Evolutionary conservation across 2,797 vertebrate genomes (phyloP).

Genomic region (Catostomus latipinnis): DNA sequence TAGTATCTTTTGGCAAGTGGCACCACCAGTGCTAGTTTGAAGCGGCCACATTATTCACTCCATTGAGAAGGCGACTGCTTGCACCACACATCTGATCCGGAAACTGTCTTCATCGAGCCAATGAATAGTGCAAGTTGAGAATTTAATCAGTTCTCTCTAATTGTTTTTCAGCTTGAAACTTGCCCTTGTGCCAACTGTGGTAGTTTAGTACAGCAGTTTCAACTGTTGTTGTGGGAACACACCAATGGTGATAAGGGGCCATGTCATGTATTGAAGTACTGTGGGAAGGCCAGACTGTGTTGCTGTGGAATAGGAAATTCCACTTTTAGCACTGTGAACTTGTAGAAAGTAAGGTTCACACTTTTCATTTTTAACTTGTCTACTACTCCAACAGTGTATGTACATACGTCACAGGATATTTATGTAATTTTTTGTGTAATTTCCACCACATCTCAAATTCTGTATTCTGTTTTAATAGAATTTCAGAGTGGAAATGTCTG

Average conservation of each 20-base stretch:
- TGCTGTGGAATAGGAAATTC: slow-evolving; percentile 8
- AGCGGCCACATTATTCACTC: slow-evolving; percentile 45
- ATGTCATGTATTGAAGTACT: slow-evolving; percentile 20
- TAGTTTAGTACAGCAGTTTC: slow-evolving; percentile 60
- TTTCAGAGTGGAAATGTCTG: too few relatives aligned
- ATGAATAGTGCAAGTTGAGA: slow-evolving; percentile 63
- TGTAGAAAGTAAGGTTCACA: too few relatives aligned
- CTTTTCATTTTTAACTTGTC: too few relatives aligned
- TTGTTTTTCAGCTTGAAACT: slow-evolving; percentile 68
- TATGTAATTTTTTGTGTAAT: too few relatives aligned
- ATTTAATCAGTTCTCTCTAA: slow-evolving; percentile 63
- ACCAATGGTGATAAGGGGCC: slow-evolving; percentile 50
- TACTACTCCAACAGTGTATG: too few relatives aligned
- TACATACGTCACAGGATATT: too few relatives aligned
- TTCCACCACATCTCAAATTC: too few relatives aligned
- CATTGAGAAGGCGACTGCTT: slow-evolving; percentile 56
- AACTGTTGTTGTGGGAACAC: slow-evolving; percentile 56
- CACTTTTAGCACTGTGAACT: too few relatives aligned
- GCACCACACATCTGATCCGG: slow-evolving; percentile 64
- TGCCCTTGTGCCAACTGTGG: slow-evolving; percentile 60
- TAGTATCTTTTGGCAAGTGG: slow-evolving; percentile 54
- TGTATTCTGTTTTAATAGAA: too few relatives aligned
- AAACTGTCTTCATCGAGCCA: slow-evolving; percentile 53
- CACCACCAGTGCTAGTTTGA: slow-evolving; percentile 47
- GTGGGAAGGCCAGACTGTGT: slow-evolving; percentile 4